phyloP scores from a whole-genome alignment of 2,113 vertebrate species.

The Oophaga pumilio region DNA sequence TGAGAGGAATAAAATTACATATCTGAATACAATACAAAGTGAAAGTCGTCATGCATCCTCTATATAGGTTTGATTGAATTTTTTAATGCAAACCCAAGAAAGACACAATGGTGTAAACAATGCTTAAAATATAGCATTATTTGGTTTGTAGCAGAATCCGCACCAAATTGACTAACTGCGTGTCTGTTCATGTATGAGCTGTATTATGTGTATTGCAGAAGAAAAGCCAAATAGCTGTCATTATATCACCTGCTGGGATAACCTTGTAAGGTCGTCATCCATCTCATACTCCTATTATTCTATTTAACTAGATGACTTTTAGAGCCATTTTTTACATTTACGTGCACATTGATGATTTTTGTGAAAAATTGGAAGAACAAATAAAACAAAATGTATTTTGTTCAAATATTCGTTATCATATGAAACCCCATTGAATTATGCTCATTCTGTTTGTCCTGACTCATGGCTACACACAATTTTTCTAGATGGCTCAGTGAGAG shows the following conservation, averaged over 20 bases:
- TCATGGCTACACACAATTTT: not conserved
- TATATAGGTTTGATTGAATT: too few relatives aligned
- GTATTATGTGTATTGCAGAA: not conserved
- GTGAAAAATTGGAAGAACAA: not conserved
- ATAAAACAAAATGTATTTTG: not conserved
- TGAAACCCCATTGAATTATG: not conserved
- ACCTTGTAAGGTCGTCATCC: not conserved
- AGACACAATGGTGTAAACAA: too few relatives aligned
- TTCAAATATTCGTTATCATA: not conserved
- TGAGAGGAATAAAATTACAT: too few relatives aligned
- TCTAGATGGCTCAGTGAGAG: conserved; percentile 37
- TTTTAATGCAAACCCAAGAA: too few relatives aligned
- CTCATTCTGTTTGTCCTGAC: not conserved
- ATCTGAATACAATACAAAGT: too few relatives aligned
- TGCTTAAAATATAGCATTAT: too few relatives aligned
- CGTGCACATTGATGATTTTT: not conserved
- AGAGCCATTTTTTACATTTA: not conserved
- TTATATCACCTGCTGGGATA: not conserved
- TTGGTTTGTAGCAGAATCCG: too few relatives aligned
- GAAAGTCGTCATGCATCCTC: too few relatives aligned
- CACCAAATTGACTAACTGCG: too few relatives aligned
- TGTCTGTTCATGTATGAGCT: too few relatives aligned
- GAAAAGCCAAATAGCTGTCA: not conserved
- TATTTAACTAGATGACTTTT: not conserved
- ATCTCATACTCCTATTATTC: not conserved